These are phyloP conservation scores for Xylota sylvarum DNA, from an alignment of 2,888 invertebrate species.

Conservation along the genomic window DNA sequence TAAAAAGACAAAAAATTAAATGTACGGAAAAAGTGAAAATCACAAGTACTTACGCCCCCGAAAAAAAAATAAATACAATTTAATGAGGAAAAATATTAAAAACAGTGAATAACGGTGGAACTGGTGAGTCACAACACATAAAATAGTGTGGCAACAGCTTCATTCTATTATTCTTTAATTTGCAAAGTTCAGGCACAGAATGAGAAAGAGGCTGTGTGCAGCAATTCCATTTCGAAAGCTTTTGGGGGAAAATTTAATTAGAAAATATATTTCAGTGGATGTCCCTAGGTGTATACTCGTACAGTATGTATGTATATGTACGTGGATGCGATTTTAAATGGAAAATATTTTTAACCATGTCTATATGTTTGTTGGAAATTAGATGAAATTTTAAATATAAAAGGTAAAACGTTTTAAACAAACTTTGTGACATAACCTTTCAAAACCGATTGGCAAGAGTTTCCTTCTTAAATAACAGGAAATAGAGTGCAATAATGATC, in stretches of 20 bases:
- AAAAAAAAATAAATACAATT: slow-evolving; percentile 6
- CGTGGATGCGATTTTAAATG: slow-evolving; percentile 2
- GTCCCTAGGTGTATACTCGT: background rate
- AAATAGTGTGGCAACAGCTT: background rate
- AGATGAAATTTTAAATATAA: background rate
- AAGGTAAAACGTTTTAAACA: no score
- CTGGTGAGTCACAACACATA: background rate
- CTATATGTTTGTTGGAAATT: background rate
- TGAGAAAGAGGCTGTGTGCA: background rate
- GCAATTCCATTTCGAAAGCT: background rate
- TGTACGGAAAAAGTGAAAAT: slow-evolving; percentile 2
- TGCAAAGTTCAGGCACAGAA: background rate
- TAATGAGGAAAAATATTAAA: slow-evolving; percentile 4
- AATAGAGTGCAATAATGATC: no score
- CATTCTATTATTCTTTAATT: slow-evolving; percentile 2
- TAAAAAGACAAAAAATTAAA: slow-evolving; percentile 9
- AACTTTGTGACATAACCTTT: no score
- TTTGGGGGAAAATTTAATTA: slow-evolving; percentile 2
- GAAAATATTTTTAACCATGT: background rate
- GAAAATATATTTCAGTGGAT: slow-evolving; percentile 2
- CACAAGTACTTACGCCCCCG: slow-evolving; percentile 34
- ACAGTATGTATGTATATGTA: background rate
- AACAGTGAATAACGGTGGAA: background rate
- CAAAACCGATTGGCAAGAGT: no score
- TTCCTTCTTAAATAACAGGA: no score